These are phyloP conservation scores for Tortricodes alternella DNA, from an alignment of 2,888 invertebrate genomes.

Conservation along the genomic window DNA sequence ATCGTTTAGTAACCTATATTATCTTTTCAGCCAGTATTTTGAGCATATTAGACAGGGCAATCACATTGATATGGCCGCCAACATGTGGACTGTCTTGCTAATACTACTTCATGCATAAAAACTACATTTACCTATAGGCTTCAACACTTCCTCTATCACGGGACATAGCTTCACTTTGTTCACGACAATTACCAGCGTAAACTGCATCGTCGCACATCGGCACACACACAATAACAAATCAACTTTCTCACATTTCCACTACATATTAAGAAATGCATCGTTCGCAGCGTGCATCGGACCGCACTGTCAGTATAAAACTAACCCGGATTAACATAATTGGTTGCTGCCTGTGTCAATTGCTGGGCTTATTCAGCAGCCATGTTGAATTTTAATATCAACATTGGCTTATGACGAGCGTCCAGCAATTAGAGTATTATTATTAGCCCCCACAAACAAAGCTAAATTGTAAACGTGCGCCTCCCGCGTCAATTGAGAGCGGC, in stretches of 20 bases:
- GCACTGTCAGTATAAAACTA: slow-evolving; percentile 71
- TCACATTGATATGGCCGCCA: no score
- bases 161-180: slow-evolving; percentile 76
- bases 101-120: slow-evolving; percentile 15
- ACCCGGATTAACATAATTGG: slow-evolving; percentile 74
- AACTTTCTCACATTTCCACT: slow-evolving; percentile 62
- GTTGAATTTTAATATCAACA: slow-evolving; percentile 63
- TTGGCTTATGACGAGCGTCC: slow-evolving; percentile 54
- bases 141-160: slow-evolving; percentile 64
- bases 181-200: slow-evolving; percentile 76
- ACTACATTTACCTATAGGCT: slow-evolving; percentile 62
- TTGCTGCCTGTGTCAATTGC: slow-evolving; percentile 64
- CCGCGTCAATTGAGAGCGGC: slow-evolving; percentile 75
- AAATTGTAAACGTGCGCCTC: slow-evolving; percentile 76
- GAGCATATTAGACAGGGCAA: no score
- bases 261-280: slow-evolving; percentile 68
- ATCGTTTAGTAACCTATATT: no score
- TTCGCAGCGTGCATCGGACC: slow-evolving; percentile 65
- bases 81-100: no score
- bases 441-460: slow-evolving; percentile 68
- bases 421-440: slow-evolving; percentile 63
- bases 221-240: slow-evolving; percentile 52
- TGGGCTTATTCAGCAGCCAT: slow-evolving; percentile 59
- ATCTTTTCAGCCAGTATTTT: no score
- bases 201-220: slow-evolving; percentile 72